phyloP scores from a whole-genome alignment of 23 tunicate species.

The Trididemnum nubilum region DNA sequence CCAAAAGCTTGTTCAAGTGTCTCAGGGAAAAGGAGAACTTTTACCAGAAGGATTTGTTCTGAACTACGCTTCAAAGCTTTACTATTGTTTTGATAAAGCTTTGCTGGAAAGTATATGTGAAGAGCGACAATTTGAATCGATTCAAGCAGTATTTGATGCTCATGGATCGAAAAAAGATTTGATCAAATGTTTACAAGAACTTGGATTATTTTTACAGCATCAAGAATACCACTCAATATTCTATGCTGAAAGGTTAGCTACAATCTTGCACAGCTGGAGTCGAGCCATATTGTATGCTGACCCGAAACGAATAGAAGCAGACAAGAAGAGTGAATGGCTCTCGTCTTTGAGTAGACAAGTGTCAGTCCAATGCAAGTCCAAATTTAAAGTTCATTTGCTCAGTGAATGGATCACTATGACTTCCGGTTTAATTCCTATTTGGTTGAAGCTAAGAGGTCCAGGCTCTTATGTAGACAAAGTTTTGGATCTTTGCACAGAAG shows the following conservation, averaged over 20 bases:
- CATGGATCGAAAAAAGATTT: background rate
- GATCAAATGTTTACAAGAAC: background rate
- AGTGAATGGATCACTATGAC: slow-evolving; percentile 25
- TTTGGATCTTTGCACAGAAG: background rate
- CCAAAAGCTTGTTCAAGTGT: slow-evolving; percentile 6
- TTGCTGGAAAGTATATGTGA: background rate
- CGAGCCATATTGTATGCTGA: slow-evolving; percentile 50
- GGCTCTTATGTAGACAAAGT: background rate
- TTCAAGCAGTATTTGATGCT: background rate
- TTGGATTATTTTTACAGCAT: slow-evolving; percentile 36
- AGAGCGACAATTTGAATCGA: slow-evolving; percentile 3
- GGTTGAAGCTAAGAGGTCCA: background rate
- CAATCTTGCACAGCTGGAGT: slow-evolving; percentile 68
- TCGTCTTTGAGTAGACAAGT: slow-evolving; percentile 23
- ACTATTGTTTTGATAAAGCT: background rate
- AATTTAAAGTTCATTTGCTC: slow-evolving; percentile 7
- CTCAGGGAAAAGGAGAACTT: background rate
- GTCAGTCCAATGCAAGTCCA: background rate
- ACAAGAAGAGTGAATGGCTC: slow-evolving; percentile 7
- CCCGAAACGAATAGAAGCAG: background rate
- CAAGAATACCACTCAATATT: slow-evolving; percentile 2
- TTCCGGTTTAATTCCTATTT: slow-evolving; percentile 40
- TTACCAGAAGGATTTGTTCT: slow-evolving; percentile 22
- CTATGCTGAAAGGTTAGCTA: slow-evolving; percentile 56
- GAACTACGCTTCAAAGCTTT: slow-evolving; percentile 17